Conservation (phyloP, 1,140 invertebrate genomes). For the Medauroidea extradentata region DNA sequence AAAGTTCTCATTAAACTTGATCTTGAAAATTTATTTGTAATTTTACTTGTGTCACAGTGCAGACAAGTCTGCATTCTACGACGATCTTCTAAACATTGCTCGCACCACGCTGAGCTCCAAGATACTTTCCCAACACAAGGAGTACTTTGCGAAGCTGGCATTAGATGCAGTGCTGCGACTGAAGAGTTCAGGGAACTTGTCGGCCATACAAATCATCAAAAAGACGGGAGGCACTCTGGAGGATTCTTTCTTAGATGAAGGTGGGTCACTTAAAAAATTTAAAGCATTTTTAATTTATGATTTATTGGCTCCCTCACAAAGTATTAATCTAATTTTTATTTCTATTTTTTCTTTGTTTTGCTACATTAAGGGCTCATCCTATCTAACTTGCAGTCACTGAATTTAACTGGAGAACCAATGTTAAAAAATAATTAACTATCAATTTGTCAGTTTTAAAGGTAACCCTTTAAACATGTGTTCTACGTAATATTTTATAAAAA, state of each 20-base stretch:
- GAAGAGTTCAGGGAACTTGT: conserved; percentile 92
- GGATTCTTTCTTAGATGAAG: conserved; percentile 97
- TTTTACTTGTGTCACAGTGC: conserved; percentile 53
- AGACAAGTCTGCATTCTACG: conserved; percentile 71
- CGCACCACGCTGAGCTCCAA: conserved; percentile 97
- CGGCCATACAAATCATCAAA: conserved; percentile 97
- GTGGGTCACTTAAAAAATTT: conserved; percentile 31
- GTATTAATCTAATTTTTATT: too few relatives aligned
- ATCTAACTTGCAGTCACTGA: too few relatives aligned
- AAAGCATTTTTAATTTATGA: background rate
- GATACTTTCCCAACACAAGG: conserved; percentile 96
- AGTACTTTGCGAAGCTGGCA: conserved; percentile 91
- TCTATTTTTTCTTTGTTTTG: too few relatives aligned
- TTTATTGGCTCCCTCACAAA: too few relatives aligned
- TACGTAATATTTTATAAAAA: too few relatives aligned
- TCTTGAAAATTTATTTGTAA: too few relatives aligned
- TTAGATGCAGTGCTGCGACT: conserved; percentile 93
- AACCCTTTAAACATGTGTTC: too few relatives aligned
- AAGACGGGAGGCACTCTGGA: conserved; percentile 87
- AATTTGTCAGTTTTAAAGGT: too few relatives aligned
- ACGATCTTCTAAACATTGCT: conserved; percentile 95
- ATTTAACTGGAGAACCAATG: too few relatives aligned
- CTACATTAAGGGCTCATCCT: too few relatives aligned
- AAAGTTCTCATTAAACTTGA: too few relatives aligned
- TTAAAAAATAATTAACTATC: too few relatives aligned